Base-by-base conservation (phyloP, 1,140 invertebrate genomes). In the Drosophila paulistorum region DNA sequence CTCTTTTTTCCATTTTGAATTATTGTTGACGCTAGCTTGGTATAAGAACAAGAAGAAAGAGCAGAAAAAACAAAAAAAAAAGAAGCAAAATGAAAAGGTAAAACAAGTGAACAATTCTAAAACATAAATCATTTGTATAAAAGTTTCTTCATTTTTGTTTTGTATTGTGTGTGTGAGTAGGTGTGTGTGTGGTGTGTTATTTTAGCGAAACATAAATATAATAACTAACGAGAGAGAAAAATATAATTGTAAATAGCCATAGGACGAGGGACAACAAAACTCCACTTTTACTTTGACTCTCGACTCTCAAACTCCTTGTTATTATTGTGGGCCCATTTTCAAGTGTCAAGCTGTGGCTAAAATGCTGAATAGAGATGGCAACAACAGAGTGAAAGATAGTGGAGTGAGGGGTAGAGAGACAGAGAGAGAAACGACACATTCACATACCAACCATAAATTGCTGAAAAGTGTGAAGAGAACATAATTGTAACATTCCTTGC, bases 401-500 rank as follows among this genome's bases (percentile, higher is more conserved):
- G 1, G 13, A 42, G 45, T 20, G 45, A 2, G 45, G 54, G 64
- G 41, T 14, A 61, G 23, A 26, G 3, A 26, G 13, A 37, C 62
- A 33, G 30, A 51, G 63, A 33, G 35, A 65, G 60, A 59, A 73
- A 65, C 75, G 63, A 81, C 79, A 81, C 79, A 87, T 84, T 74
- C 84, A 80, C 84, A 89, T 89, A 84, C 84, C 84, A 89, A 89
- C 85, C 85, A 89, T 89, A 89, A 89, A 89, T 89, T 89, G 81
- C 72, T 89, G 81, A 89, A 87, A 89, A 89, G 84, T 89, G 84
- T 89, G 85, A 89, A 89, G 85, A 89, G 84, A 90, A 89, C 84
- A 89, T 89, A 89, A 89, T 89, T 89, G 84, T 89, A 90, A 89
- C 84, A 89, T 89, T 89, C 84, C 84, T 89, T 80, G 84, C 89